Base-by-base conservation (phyloP, 2,797 vertebrate species). In the Phylloscopus collybita region DNA sequence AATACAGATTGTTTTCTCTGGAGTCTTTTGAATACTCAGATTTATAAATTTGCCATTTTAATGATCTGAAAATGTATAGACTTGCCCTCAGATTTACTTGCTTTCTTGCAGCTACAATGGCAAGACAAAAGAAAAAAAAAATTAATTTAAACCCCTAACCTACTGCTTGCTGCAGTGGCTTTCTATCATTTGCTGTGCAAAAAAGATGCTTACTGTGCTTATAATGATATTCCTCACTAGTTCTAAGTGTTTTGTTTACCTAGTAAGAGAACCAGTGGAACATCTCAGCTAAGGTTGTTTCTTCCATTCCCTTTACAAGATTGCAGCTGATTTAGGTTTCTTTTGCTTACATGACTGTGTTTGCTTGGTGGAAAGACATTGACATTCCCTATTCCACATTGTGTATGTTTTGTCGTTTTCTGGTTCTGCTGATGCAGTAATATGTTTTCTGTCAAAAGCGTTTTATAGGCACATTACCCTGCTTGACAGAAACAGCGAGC, bases 361-460 rank as follows among this genome's bases (percentile, higher is more conserved):
- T 83, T 93, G 40, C 61, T 79, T 71, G 53, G 40, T 91, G 71
- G 49, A 62, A 75, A 94, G 67, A 67, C 45, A 51, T 9, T 75
- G 81, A 40, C 67, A 91, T 94, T 93, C 57, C 7, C 32, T 86
- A 64, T 84, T 86, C 47, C 73, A 81, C 51, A n/a, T 74, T 66
- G 67, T 74, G 53, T 45, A 62, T 83, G 18, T 95, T 95, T 88
- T 95, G 82, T 92, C 20, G 7, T 95, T 83, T 95, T 92, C 82
- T 67, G 61, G 26, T 80, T 95, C 84, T 95, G 88, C 78, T 96
- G 95, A 96, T 88, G 54, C 86, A 80, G 67, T 90, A 78, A 75
- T 95, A 83, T 91, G 89, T 94, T 94, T 96, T 95, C 90, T 95
- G 87, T 83, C 95, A 93, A 76, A 59, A 73, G 65, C 36, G 0